A percentile compares a stretch with the other conserved stretches of the same genome.
Evolutionary conservation across 2,797 vertebrate species (phyloP).

Genomic region (Rousettus madagascariensis): DNA sequence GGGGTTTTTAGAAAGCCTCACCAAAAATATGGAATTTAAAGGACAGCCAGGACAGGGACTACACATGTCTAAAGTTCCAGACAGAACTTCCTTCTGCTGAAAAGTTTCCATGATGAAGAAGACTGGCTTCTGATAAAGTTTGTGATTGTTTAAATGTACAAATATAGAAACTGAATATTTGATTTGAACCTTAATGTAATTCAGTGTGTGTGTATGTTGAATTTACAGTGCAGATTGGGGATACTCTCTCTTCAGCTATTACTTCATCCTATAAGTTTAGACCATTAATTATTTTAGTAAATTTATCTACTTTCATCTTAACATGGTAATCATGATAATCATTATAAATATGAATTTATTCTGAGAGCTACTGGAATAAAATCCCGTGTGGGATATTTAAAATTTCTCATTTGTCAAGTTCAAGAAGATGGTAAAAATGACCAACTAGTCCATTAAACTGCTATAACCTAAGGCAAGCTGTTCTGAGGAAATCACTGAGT

Average conservation of each 20-base stretch:
- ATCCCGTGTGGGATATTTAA: not conserved
- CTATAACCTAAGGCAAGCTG: constrained; percentile 9
- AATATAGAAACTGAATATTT: not conserved
- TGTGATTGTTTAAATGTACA: not conserved
- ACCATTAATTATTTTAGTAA: not conserved
- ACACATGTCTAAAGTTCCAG: not conserved
- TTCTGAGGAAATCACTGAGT: not conserved
- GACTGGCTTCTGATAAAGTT: not conserved
- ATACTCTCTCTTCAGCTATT: not conserved
- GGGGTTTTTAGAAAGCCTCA: not conserved
- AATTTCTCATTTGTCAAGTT: constrained; percentile 50
- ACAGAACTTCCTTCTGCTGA: not conserved
- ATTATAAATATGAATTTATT: constrained; percentile 49
- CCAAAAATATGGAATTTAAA: not conserved
- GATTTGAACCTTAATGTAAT: not conserved
- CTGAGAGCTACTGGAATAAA: constrained; percentile 35
- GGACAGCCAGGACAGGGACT: accelerated
- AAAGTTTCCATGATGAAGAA: not conserved
- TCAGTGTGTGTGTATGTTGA: not conserved
- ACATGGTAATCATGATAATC: not conserved
- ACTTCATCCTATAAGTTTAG: not conserved
- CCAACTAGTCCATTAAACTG: not conserved
- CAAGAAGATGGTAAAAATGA: constrained; percentile 28
- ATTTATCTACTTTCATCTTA: constrained; percentile 10
- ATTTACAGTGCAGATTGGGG: not conserved